phyloP scores from a whole-genome alignment of 2,113 vertebrate genomes.

The Cromileptes altivelis region DNA sequence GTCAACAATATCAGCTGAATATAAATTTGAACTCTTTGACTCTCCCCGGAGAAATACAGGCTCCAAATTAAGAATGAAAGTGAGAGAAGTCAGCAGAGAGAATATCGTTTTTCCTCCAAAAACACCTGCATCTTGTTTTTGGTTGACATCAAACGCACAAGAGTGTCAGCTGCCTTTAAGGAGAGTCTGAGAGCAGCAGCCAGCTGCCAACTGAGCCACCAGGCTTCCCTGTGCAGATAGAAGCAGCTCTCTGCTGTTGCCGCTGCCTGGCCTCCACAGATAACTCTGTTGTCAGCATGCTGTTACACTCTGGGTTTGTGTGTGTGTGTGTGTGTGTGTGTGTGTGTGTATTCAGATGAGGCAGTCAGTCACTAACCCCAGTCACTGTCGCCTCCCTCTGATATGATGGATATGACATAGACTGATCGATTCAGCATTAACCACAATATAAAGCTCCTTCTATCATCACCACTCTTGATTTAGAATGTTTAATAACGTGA shows the following conservation, averaged over 20 bases:
- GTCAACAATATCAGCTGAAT: background rate
- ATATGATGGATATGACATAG: background rate
- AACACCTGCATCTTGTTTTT: constrained; percentile 43
- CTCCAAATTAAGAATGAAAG: constrained; percentile 9
- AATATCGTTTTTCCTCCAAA: constrained; percentile 9
- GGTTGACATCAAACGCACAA: constrained; percentile 40
- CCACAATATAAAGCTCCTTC: background rate
- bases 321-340: background rate
- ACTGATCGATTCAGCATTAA: background rate
- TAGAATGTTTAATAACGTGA: background rate
- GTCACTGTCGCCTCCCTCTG: background rate
- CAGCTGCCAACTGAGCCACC: constrained; percentile 42
- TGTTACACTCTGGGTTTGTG: background rate
- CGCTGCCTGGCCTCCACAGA: constrained; percentile 46
- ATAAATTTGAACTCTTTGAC: background rate
- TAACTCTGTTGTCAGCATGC: constrained; percentile 46
- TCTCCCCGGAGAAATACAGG: background rate
- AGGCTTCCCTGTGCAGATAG: constrained; percentile 43
- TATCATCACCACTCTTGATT: background rate
- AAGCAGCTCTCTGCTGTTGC: constrained; percentile 31
- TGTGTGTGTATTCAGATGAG: constrained; percentile 7
- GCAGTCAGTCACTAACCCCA: background rate
- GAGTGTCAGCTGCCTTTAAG: constrained; percentile 29
- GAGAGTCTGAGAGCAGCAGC: constrained; percentile 24
- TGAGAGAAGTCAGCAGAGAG: constrained; percentile 5